Percentiles rank a stretch among this genome's conserved stretches.
Evolutionary conservation across 2,888 invertebrate genomes (phyloP).

Genomic region (Gandaritis pyraliata): DNA sequence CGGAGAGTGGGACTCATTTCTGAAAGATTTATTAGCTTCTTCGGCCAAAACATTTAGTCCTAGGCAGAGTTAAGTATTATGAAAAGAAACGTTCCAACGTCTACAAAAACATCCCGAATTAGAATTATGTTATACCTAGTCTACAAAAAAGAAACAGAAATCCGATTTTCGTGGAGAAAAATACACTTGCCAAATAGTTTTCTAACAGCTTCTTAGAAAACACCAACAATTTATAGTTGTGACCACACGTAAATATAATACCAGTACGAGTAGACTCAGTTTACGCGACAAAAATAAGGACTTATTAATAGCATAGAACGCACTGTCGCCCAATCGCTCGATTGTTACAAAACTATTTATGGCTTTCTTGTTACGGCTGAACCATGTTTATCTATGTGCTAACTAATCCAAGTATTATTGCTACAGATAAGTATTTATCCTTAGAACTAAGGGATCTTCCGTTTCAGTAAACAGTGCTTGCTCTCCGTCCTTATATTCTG

Average conservation of each 20-base stretch:
- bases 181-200: constrained; percentile 30
- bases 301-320: constrained; percentile 36
- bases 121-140: constrained; percentile 6
- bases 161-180: constrained; percentile 4
- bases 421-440: background rate
- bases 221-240: constrained; percentile 14
- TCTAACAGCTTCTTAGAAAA: constrained; percentile 21
- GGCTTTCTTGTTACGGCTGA: background rate
- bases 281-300: constrained; percentile 34
- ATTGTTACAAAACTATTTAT: constrained; percentile 1
- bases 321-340: constrained; percentile 13
- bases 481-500: too few relatives aligned
- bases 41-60: constrained; percentile 6
- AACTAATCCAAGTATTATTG: background rate
- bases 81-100: too few relatives aligned
- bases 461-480: too few relatives aligned
- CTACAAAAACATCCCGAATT: background rate
- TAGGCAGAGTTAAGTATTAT: too few relatives aligned
- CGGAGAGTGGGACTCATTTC: background rate
- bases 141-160: constrained; percentile 1
- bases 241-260: constrained; percentile 5
- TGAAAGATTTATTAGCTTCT: background rate
- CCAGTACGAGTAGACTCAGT: constrained; percentile 7
- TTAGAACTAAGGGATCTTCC: background rate
- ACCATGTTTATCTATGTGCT: background rate